Conservation (phyloP, 1,140 invertebrate species). For the Contarinia nasturtii region DNA sequence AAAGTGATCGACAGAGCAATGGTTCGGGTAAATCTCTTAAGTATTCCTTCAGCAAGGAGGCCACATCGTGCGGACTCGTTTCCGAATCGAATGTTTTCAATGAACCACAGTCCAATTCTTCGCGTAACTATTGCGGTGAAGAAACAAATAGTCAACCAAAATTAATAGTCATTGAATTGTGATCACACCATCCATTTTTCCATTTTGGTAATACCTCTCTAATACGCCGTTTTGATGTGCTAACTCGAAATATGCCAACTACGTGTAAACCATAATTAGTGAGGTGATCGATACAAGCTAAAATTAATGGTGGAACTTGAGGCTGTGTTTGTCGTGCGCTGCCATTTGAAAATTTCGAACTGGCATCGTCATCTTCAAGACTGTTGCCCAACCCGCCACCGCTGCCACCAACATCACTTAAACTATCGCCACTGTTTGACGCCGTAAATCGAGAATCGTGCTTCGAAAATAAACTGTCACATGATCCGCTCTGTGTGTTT, state of each 20-base stretch:
- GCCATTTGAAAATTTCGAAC: neutral
- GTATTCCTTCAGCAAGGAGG: slow-evolving; percentile 81
- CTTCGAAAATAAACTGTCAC: slow-evolving; percentile 15
- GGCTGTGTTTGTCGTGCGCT: slow-evolving; percentile 6
- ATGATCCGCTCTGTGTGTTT: slow-evolving; percentile 13
- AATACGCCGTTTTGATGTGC: slow-evolving; percentile 75
- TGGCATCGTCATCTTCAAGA: slow-evolving; percentile 33
- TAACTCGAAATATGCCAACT: slow-evolving; percentile 75
- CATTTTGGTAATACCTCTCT: slow-evolving; percentile 74
- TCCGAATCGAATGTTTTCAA: slow-evolving; percentile 57
- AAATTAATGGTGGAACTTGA: slow-evolving; percentile 53
- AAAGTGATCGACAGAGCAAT: slow-evolving; percentile 71
- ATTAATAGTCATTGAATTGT: slow-evolving; percentile 1
- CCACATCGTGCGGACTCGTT: slow-evolving; percentile 81
- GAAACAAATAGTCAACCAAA: slow-evolving; percentile 3
- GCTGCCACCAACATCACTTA: neutral
- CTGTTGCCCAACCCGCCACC: neutral
- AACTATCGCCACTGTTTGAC: neutral
- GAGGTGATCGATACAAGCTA: slow-evolving; percentile 60
- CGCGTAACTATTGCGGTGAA: slow-evolving; percentile 45
- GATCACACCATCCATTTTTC: neutral
- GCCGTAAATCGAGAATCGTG: slow-evolving; percentile 4
- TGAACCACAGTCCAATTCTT: slow-evolving; percentile 73
- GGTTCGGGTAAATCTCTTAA: slow-evolving; percentile 85
- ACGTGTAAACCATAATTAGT: slow-evolving; percentile 60